Base-by-base conservation (phyloP, 2,797 vertebrate genomes). In the Syngnathus rostellatus region DNA sequence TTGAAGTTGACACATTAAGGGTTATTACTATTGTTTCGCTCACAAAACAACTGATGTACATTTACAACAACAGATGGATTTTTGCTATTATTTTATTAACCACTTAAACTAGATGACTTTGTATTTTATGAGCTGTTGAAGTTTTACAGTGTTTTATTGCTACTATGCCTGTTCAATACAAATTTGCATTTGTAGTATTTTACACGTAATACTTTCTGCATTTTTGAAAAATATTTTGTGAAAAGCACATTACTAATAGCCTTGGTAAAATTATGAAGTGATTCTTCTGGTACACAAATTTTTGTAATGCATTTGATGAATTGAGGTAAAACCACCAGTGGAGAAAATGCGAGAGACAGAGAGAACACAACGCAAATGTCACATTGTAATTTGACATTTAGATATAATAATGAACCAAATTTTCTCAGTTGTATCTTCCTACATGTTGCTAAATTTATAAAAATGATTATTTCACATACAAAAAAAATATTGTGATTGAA, bases 351-450 rank as follows among this genome's bases (percentile, higher is more conserved):
- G 23, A 55, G 23, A 25, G 10, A 25, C 23, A 55, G 23, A 25
- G 10, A 25, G 53, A 55, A 55, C 25, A 23, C 23, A 5, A 55
- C 6, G 53, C 14, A 58, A 37, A 58, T 58, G 25, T 58, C 25
- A 58, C 7, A 58, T 58, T 58, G 16, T 12, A 8, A 58, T 58
- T 38, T 37, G 54, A 57, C 54, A 57, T 57, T 57, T 57, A 57
- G 31, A 6, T 21, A 55, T 55, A 12, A 57, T 37, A 57, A 7
- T 37, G 7, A 57, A 38, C 8, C 6, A 11, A 23, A 31, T 55
- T 2, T 12, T 54, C 5, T 54, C n/a, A 54, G 19, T 3, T 31
- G 25, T 14, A 57, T 55, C 54, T 23, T 54, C 23, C 53, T 12
- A 55, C 12, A 5, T 14, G 53, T 14, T 25, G 53, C 23, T 57